Evolutionary conservation across 1,140 invertebrate species (phyloP), one percentile per base, ranked within the genome.

Genomic region (Sesamia nonagrioides): DNA sequence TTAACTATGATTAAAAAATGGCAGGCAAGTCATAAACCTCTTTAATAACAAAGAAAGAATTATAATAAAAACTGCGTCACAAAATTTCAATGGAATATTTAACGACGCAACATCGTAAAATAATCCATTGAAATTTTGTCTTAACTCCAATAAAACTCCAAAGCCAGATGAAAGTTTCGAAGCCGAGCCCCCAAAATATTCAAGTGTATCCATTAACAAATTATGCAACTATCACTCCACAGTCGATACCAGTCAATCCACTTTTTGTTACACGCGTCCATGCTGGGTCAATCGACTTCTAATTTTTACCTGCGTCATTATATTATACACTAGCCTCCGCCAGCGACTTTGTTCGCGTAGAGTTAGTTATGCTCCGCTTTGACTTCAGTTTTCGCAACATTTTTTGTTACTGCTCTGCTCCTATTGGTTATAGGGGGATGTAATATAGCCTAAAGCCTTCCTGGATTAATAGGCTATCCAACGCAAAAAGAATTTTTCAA

Each of bases 201-300:
- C 33, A 7, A 37, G n/a, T 40, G 37, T 17, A 8, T 27, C 8
- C 48, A 58, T 73, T 58, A 73, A 21, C 48, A 58, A 56, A 73
- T 73, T 58, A 73, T 58, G 54, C 52, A 73, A 58, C 52, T 27
- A 60, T 56, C 37, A 13, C 33, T 56, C 15, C 15, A 15, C 33
- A 40, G 17, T 50, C 42, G 54, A 37, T 33, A 73, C 71, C 71
- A 50, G 71, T 73, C 48, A 50, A 7, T 11, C 54, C 17, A 73
- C 33, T 56, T 73, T 73, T 73, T 68, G 6, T 15, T 50, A 18
- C 7, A 54, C n/a, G 15, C 33, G 48, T 6, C 40, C 17, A 21
- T 11, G 2, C 13, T n/a, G n/a, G 68, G 68, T 71, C 48, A 54
- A n/a, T 54, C 48, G 54, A 71, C 68, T 71, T 69, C 66, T 33